Conservation (phyloP, 2,113 vertebrate species). For the Phycodurus eques region DNA sequence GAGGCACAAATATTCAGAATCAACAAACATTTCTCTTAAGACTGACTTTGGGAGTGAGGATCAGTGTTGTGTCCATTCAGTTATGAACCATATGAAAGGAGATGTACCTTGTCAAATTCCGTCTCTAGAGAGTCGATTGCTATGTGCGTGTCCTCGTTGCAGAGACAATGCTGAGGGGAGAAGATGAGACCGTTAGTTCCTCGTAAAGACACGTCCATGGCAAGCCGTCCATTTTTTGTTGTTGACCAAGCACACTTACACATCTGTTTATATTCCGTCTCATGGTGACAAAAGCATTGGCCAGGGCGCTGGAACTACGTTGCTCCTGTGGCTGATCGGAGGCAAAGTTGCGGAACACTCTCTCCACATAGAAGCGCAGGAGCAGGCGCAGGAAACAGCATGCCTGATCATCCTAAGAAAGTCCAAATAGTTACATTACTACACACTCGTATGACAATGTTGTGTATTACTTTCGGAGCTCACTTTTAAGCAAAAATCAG, state of each 20-base stretch:
- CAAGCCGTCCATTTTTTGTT: neutral
- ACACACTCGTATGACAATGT: neutral
- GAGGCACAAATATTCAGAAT: neutral
- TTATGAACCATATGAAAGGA: neutral
- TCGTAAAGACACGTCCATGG: neutral
- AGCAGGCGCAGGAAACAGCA: slow-evolving; percentile 83
- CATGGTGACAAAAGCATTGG: slow-evolving; percentile 81
- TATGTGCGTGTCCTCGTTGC: slow-evolving; percentile 57
- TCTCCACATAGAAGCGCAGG: slow-evolving; percentile 84
- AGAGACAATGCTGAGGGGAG: slow-evolving; percentile 63
- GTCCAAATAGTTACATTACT: slow-evolving; percentile 2
- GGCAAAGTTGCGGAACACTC: slow-evolving; percentile 81
- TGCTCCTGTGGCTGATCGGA: slow-evolving; percentile 52
- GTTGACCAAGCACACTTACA: slow-evolving; percentile 66
- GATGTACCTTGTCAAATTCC: slow-evolving; percentile 62
- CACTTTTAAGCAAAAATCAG: neutral
- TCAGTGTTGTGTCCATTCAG: neutral
- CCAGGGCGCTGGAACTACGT: slow-evolving; percentile 73
- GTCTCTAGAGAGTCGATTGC: slow-evolving; percentile 51
- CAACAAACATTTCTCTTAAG: neutral
- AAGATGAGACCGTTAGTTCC: neutral
- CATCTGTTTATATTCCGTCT: slow-evolving; percentile 76
- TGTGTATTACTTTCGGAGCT: neutral
- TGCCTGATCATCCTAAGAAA: slow-evolving; percentile 70
- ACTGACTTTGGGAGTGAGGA: neutral